Conservation (phyloP, 2,888 invertebrate species). For the Metallyticus violacea region DNA sequence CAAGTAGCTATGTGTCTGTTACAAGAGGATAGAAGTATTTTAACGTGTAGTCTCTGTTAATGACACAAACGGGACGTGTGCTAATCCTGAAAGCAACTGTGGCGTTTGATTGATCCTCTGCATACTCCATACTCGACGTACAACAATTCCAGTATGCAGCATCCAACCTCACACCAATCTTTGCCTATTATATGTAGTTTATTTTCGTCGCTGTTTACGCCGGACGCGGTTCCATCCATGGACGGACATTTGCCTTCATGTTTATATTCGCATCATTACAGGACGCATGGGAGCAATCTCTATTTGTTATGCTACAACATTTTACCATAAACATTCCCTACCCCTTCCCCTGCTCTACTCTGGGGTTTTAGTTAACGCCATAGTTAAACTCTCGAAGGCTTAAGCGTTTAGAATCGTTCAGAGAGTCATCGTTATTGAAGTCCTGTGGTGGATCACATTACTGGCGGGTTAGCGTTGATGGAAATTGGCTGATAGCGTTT, state of each 20-base stretch:
- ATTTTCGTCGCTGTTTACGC: no score
- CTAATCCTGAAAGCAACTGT: no score
- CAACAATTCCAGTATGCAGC: no score
- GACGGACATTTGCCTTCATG: neutral
- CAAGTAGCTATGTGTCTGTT: no score
- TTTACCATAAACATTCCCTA: conserved; percentile 1
- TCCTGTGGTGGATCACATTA: no score
- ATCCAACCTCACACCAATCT: no score
- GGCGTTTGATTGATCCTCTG: neutral
- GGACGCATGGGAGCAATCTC: conserved; percentile 8
- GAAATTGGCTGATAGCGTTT: no score
- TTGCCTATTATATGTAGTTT: neutral
- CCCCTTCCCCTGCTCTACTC: neutral
- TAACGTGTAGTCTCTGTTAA: no score
- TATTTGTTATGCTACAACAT: conserved; percentile 6
- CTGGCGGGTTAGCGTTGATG: neutral
- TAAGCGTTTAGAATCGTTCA: conserved; percentile 7
- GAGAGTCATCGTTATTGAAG: neutral
- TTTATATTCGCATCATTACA: conserved; percentile 10
- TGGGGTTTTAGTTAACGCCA: neutral
- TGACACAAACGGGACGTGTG: no score
- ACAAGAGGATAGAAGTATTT: no score
- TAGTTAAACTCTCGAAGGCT: neutral
- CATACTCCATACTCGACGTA: no score
- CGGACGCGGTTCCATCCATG: no score